phyloP scores from a whole-genome alignment of 2,888 invertebrate genomes.

The Cataglyphis altisquamis region DNA sequence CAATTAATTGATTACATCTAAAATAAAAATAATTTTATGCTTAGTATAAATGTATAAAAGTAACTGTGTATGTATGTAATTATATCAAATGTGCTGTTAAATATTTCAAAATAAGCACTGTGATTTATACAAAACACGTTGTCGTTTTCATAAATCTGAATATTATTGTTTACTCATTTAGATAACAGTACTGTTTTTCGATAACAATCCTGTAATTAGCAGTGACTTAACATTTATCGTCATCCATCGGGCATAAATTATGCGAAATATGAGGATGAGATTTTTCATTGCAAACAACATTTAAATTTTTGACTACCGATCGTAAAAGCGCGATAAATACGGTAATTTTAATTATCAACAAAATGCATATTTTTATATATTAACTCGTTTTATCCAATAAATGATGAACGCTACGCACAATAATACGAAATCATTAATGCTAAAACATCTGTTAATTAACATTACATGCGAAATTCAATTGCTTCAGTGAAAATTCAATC shows the following conservation, averaged over 20 bases:
- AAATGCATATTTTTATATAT: slow-evolving; percentile 27
- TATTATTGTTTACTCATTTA: neutral
- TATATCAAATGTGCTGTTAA: slow-evolving; percentile 2
- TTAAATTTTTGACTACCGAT: neutral
- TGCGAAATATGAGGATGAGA: neutral
- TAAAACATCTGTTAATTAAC: slow-evolving; percentile 21
- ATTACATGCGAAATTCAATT: neutral
- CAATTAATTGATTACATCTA: neutral
- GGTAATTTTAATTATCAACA: neutral
- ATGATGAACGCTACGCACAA: slow-evolving; percentile 7
- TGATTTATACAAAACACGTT: neutral
- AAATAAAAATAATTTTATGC: slow-evolving; percentile 2
- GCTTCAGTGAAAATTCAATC: slow-evolving; percentile 3
- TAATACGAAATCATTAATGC: slow-evolving; percentile 14
- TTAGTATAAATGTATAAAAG: neutral
- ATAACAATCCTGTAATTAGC: slow-evolving; percentile 13
- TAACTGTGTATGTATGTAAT: neutral
- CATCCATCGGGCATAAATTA: neutral
- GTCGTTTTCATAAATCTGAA: neutral
- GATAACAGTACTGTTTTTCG: neutral
- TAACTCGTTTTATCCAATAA: neutral
- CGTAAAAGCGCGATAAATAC: neutral
- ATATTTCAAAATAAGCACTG: neutral
- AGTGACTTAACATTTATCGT: neutral
- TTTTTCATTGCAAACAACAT: neutral